Evolutionary conservation across 1,140 invertebrate species (phyloP).

Genomic region (Dendroctonus ponderosae): DNA sequence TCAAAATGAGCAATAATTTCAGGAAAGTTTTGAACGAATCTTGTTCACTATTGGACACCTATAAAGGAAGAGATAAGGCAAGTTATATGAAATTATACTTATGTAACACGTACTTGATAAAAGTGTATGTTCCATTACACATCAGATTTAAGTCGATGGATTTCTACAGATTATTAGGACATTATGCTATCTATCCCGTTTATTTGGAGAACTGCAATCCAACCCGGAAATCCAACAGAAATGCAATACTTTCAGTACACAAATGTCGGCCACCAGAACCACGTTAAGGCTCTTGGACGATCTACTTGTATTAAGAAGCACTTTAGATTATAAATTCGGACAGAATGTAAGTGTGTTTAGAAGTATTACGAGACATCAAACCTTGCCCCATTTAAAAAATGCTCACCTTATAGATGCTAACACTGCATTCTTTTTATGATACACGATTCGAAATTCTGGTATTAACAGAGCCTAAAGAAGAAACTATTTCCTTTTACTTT

Average conservation of each 20-base stretch:
- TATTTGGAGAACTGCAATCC: slow-evolving; percentile 57
- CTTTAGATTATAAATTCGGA: slow-evolving; percentile 62
- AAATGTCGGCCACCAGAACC: slow-evolving; percentile 66
- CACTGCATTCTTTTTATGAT: too few relatives aligned
- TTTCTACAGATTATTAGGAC: slow-evolving; percentile 60
- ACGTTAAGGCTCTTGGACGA: slow-evolving; percentile 74
- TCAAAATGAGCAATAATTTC: slow-evolving; percentile 30
- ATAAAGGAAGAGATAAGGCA: slow-evolving; percentile 58
- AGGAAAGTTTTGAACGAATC: slow-evolving; percentile 50
- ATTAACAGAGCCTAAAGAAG: too few relatives aligned
- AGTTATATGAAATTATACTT: slow-evolving; percentile 15
- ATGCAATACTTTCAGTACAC: slow-evolving; percentile 60
- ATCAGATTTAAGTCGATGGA: slow-evolving; percentile 7
- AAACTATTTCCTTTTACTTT: too few relatives aligned
- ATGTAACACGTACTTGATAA: background rate
- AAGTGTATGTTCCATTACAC: slow-evolving; percentile 1
- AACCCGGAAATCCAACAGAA: slow-evolving; percentile 57
- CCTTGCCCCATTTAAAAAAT: too few relatives aligned
- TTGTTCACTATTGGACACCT: slow-evolving; percentile 56
- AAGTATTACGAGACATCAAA: too few relatives aligned
- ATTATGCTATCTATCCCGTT: slow-evolving; percentile 65
- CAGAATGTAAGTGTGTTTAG: slow-evolving; percentile 53
- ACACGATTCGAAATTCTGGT: too few relatives aligned
- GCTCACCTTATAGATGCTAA: too few relatives aligned
- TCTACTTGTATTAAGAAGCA: slow-evolving; percentile 65